Conservation (phyloP, 2,888 invertebrate genomes). For the Phymatocera aterrima region DNA sequence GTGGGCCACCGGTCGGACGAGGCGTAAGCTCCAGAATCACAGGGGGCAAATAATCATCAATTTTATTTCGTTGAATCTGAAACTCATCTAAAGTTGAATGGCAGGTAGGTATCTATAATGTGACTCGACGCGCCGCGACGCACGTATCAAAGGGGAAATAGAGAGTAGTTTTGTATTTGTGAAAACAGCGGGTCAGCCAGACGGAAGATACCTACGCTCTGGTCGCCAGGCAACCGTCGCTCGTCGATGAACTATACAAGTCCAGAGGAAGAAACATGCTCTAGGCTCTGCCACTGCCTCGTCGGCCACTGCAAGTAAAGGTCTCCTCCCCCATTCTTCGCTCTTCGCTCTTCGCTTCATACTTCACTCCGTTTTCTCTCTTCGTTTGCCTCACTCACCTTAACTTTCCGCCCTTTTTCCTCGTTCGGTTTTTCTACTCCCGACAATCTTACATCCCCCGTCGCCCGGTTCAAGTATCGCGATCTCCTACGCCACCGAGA, state of each 20-base stretch:
- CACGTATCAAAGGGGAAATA: slow-evolving; percentile 53
- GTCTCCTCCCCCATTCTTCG: too few species aligned
- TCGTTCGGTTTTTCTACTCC: background rate
- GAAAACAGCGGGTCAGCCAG: slow-evolving; percentile 68
- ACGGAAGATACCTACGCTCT: slow-evolving; percentile 67
- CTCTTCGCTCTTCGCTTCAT: slow-evolving; percentile 38
- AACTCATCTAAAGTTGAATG: slow-evolving; percentile 35
- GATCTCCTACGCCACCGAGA: background rate
- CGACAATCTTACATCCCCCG: slow-evolving; percentile 32
- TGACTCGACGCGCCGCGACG: background rate
- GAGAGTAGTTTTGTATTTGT: slow-evolving; percentile 62
- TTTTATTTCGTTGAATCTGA: slow-evolving; percentile 28
- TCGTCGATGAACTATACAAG: slow-evolving; percentile 50
- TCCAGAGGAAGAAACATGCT: slow-evolving; percentile 33
- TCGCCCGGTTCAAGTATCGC: slow-evolving; percentile 20
- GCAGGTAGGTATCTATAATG: background rate
- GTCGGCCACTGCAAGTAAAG: slow-evolving; percentile 54
- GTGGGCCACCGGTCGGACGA: background rate
- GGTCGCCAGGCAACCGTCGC: slow-evolving; percentile 68
- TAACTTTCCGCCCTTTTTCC: slow-evolving; percentile 10
- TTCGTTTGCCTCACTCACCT: background rate
- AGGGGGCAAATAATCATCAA: slow-evolving; percentile 14
- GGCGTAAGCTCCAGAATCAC: background rate
- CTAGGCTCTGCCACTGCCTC: too few species aligned
- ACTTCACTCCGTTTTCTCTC: background rate